phyloP scores from a whole-genome alignment of 2,888 invertebrate genomes.

The Gibbula magus region DNA sequence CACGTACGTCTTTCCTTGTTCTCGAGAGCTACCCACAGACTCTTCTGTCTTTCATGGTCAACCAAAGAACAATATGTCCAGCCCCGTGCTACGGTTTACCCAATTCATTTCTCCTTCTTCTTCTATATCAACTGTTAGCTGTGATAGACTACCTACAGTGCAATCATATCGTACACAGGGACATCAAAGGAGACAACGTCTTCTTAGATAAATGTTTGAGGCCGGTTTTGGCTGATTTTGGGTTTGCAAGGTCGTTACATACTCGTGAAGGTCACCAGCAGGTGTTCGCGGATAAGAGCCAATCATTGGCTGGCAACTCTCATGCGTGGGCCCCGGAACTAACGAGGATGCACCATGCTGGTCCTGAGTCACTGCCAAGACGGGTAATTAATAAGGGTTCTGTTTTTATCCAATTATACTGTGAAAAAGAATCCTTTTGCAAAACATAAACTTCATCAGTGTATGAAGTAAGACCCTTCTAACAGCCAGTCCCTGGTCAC shows the following conservation, averaged over 20 bases:
- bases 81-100: constrained; percentile 33
- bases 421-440: too few relatives aligned
- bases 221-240: constrained; percentile 50
- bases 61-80: constrained; percentile 15
- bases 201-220: constrained; percentile 46
- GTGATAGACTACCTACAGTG: constrained; percentile 44
- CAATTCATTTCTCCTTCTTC: constrained; percentile 40
- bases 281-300: constrained; percentile 19
- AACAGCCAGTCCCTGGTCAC: too few relatives aligned
- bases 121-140: constrained; percentile 53
- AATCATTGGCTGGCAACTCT: constrained; percentile 42
- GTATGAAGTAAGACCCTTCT: too few relatives aligned
- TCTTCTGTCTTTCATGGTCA: constrained; percentile 41
- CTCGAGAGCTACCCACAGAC: constrained; percentile 46
- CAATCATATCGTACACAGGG: constrained; percentile 47
- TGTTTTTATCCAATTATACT: too few relatives aligned
- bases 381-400: constrained; percentile 22
- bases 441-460: too few relatives aligned
- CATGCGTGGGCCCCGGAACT: constrained; percentile 54
- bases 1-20: constrained; percentile 51
- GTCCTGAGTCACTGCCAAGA: constrained; percentile 31
- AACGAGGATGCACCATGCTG: constrained; percentile 28
- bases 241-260: constrained; percentile 38
- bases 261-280: constrained; percentile 25
- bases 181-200: constrained; percentile 56